A percentile compares a stretch with the other conserved stretches of the same genome.
phyloP scores from a whole-genome alignment of 2,113 vertebrate genomes.

The Ictalurus punctatus region DNA sequence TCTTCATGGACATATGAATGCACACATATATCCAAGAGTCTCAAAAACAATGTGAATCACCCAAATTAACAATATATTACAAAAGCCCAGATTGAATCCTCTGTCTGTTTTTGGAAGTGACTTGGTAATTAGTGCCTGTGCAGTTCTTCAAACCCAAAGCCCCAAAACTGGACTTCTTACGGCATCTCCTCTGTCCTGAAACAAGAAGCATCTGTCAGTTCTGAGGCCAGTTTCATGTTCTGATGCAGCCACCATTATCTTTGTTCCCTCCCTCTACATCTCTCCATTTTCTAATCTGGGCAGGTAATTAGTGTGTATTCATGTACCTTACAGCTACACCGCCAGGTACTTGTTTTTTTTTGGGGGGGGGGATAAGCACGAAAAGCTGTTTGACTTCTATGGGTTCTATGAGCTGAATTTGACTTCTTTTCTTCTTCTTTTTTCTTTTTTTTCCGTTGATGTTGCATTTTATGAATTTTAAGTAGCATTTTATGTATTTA shows the following conservation, averaged over 20 bases:
- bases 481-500: background rate
- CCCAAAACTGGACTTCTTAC: slow-evolving; percentile 76
- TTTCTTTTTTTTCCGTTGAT: background rate
- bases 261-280: slow-evolving; percentile 73
- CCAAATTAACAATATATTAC: slow-evolving; percentile 63
- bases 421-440: background rate
- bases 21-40: slow-evolving; percentile 16
- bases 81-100: slow-evolving; percentile 72
- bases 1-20: background rate
- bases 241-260: slow-evolving; percentile 71
- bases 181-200: slow-evolving; percentile 69
- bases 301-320: slow-evolving; percentile 75
- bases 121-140: slow-evolving; percentile 76
- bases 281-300: slow-evolving; percentile 73
- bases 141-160: slow-evolving; percentile 70
- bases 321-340: slow-evolving; percentile 61
- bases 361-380: slow-evolving; percentile 21
- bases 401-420: slow-evolving; percentile 23
- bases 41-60: slow-evolving; percentile 61
- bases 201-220: slow-evolving; percentile 81
- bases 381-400: slow-evolving; percentile 40
- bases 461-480: background rate
- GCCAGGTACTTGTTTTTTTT: slow-evolving; percentile 46
- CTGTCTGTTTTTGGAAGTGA: slow-evolving; percentile 70
- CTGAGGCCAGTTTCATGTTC: slow-evolving; percentile 77